These are phyloP conservation scores for Trissolcus brochymenae DNA, from an alignment of 2,888 invertebrate genomes.

Conservation along the genomic window DNA sequence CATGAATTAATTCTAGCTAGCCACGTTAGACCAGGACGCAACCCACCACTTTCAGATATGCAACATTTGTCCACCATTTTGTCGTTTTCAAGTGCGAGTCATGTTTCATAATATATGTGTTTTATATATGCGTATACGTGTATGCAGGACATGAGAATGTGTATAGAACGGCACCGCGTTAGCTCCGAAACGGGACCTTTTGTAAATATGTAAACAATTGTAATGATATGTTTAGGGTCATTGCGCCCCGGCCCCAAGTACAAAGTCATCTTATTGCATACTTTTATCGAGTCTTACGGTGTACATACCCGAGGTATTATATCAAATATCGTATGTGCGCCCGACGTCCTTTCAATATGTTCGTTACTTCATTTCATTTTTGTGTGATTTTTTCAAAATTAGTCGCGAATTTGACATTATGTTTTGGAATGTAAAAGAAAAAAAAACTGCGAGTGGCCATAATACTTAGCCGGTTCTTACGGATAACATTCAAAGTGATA, in stretches of 20 bases:
- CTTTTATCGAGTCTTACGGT: constrained; percentile 72
- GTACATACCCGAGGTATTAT: constrained; percentile 66
- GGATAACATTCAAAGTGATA: background rate
- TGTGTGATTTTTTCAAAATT: constrained; percentile 18
- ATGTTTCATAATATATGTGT: constrained; percentile 56
- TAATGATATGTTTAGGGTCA: constrained; percentile 69
- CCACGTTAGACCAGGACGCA: constrained; percentile 71
- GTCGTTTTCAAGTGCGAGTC: constrained; percentile 32
- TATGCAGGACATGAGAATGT: constrained; percentile 46
- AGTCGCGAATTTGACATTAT: background rate
- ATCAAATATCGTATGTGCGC: constrained; percentile 54
- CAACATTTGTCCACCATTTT: constrained; percentile 60
- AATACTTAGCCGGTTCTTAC: background rate
- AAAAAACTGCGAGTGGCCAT: constrained; percentile 35
- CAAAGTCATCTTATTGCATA: constrained; percentile 73
- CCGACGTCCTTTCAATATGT: constrained; percentile 51
- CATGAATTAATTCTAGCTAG: constrained; percentile 81
- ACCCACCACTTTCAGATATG: constrained; percentile 68
- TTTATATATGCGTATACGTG: constrained; percentile 58
- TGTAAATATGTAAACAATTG: constrained; percentile 72
- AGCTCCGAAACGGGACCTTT: constrained; percentile 45
- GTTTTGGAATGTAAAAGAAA: constrained; percentile 12
- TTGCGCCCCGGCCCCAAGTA: constrained; percentile 72
- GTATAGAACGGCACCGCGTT: constrained; percentile 36
- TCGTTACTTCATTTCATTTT: constrained; percentile 25